Base-by-base conservation (phyloP, 2,888 invertebrate genomes). In the Rhodophaea formosa region DNA sequence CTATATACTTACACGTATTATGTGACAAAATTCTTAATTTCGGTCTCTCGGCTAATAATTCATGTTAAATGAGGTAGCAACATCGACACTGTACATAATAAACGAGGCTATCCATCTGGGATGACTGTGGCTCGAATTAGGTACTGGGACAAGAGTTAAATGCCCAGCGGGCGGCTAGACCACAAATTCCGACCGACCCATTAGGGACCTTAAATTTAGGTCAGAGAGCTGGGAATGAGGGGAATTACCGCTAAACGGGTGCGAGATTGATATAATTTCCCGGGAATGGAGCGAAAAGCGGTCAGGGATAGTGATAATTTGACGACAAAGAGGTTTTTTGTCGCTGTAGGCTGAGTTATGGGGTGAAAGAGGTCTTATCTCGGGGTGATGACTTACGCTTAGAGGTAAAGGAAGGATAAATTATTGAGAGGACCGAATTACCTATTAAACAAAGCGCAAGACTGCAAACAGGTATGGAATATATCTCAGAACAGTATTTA, bases 141-240 rank as follows among this genome's bases (percentile, higher is more conserved):
- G 47, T 56, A 16, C 42, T 23, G 14, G 42, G 42, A 23, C 29
- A 15, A 23, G 56, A 49, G 43, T 51, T 56, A 56, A 56, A 56
- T 39, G 30, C 43, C 49, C 56, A 29, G 10, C 15, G 43, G 56
- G 43, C 57, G 59, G 43, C 32, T 56, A 47, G 59, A 58, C 64
- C 62, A 59, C 65, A 64, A 67, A 66, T 66, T 63, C 59, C 59
- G 57, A 58, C 61, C 62, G 63, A 57, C 67, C 72, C 72, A 72
- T 80, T 78, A 75, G 69, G 67, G 69, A 72, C 67, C 67, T 62
- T 67, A 70, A 70, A 79, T 79, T 74, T 70, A 63, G 75, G 74
- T 72, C 74, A 71, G 60, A 62, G 71, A 71, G 71, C 69, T 68
- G 62, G 63, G 68, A 67, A 63, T 67, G 67, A 53, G 39, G 43